Percentiles rank a stretch among this genome's conserved stretches.
These are phyloP conservation scores for Actinostola sp. DNA, from an alignment of 92 coral and sea anemone genomes.

Conservation along the genomic window DNA sequence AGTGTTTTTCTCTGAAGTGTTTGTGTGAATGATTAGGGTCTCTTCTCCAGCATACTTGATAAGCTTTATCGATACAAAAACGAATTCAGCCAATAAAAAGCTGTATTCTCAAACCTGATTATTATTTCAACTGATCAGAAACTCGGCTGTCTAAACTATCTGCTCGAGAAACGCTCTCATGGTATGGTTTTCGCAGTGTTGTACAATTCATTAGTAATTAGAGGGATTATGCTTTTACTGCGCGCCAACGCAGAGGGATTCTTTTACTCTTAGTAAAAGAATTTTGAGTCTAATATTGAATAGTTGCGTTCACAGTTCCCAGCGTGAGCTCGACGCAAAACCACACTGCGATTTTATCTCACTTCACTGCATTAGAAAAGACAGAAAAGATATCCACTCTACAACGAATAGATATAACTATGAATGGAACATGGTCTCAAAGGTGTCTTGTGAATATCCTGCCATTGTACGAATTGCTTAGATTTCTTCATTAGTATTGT, in stretches of 20 bases:
- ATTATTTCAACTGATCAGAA: not conserved
- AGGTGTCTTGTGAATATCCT: not conserved
- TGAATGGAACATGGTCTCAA: not conserved
- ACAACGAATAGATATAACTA: not conserved
- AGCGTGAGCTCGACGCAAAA: not conserved
- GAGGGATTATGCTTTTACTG: no score
- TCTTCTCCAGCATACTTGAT: not conserved
- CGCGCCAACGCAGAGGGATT: not conserved
- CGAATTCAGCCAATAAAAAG: not conserved
- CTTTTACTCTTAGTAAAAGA: not conserved
- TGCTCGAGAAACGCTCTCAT: not conserved
- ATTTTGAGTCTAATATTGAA: not conserved
- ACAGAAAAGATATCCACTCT: not conserved
- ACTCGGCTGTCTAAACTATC: not conserved
- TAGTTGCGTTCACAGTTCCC: not conserved
- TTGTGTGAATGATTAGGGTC: not conserved
- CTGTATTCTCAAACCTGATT: not conserved
- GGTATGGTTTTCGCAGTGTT: no score
- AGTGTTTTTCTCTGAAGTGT: no score
- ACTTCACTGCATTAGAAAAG: not conserved
- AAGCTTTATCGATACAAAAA: not conserved
- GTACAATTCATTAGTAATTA: no score
- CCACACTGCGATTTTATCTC: conserved; percentile 25
- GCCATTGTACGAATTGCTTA: not conserved
- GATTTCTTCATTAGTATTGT: not conserved